Evolutionary conservation across 2,113 vertebrate genomes (phyloP).

Genomic region (Bubo bubo): DNA sequence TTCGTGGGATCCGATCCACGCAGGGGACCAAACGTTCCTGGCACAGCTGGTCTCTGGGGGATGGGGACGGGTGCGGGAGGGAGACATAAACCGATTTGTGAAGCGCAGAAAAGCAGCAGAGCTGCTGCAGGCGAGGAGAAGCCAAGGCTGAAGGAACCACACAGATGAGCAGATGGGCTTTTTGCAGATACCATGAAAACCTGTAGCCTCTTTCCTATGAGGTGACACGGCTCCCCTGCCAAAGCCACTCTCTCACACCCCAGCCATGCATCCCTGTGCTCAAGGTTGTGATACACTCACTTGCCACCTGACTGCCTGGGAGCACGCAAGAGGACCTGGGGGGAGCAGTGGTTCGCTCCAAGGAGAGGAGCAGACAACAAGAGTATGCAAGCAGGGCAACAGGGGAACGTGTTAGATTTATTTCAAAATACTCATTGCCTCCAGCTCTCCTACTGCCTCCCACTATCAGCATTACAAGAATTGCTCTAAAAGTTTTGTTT

Average conservation of each 20-base stretch:
- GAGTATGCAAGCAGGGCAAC: not conserved
- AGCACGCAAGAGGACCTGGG: not conserved
- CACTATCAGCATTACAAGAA: not conserved
- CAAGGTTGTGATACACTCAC: not conserved
- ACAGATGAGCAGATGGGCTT: fast-evolving
- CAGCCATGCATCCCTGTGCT: fast-evolving
- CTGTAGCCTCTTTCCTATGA: fast-evolving
- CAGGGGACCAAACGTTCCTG: slow-evolving; percentile 79
- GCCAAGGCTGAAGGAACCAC: not conserved
- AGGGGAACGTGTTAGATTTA: not conserved
- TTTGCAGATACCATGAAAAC: not conserved
- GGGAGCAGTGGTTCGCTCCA: not conserved
- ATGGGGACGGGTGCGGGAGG: fast-evolving
- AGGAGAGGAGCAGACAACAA: not conserved
- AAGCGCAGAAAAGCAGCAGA: not conserved
- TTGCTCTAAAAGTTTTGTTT: not conserved
- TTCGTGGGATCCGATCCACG: slow-evolving; percentile 79
- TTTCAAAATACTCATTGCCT: not conserved
- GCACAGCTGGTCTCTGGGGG: slow-evolving; percentile 67
- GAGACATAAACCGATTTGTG: not conserved
- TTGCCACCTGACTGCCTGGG: not conserved
- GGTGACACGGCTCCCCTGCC: not conserved
- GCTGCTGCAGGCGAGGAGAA: not conserved
- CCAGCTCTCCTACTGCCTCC: not conserved
- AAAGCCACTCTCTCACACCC: not conserved